Percentiles rank a stretch among this genome's conserved stretches.
These are phyloP conservation scores for Phalloptychus januarius DNA, from an alignment of 2,797 vertebrate species.

Conservation along the genomic window DNA sequence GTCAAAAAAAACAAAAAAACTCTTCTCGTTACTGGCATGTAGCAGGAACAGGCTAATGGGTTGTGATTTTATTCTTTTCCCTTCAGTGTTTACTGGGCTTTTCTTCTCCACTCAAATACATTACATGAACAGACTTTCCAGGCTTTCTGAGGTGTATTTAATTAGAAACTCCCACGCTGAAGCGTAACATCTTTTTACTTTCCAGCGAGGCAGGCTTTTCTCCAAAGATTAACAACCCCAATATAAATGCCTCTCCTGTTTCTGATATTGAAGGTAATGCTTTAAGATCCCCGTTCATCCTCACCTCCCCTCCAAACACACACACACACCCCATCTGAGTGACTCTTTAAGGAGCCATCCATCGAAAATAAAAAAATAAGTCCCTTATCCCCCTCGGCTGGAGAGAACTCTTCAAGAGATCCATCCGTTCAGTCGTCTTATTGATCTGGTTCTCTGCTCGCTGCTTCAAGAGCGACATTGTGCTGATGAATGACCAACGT, in stretches of 20 bases:
- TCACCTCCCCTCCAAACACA: too few species aligned
- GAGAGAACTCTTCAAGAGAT: constrained; percentile 55
- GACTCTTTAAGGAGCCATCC: constrained; percentile 52
- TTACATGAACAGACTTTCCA: not conserved
- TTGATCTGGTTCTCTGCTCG: constrained; percentile 63
- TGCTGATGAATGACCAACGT: constrained; percentile 61
- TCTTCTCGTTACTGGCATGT: not conserved
- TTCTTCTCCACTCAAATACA: not conserved
- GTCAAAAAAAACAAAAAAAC: not conserved
- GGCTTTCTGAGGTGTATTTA: constrained; percentile 28
- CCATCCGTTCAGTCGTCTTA: constrained; percentile 59
- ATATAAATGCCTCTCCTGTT: constrained; percentile 30
- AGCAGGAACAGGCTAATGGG: not conserved
- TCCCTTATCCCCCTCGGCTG: constrained; percentile 45
- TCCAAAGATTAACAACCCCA: constrained; percentile 29
- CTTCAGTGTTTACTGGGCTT: not conserved
- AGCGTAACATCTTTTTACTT: constrained; percentile 11
- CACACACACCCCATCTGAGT: constrained; percentile 22
- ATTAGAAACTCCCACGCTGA: constrained; percentile 24
- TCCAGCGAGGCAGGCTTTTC: constrained; percentile 20
- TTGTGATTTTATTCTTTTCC: not conserved
- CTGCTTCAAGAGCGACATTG: constrained; percentile 54
- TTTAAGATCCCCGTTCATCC: constrained; percentile 51
- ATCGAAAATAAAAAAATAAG: constrained; percentile 30
- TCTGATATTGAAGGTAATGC: constrained; percentile 43